Percentiles rank a stretch among this genome's conserved stretches.
Evolutionary conservation across 2,888 invertebrate species (phyloP).

Genomic region (Scelioninae gen. 1): DNA sequence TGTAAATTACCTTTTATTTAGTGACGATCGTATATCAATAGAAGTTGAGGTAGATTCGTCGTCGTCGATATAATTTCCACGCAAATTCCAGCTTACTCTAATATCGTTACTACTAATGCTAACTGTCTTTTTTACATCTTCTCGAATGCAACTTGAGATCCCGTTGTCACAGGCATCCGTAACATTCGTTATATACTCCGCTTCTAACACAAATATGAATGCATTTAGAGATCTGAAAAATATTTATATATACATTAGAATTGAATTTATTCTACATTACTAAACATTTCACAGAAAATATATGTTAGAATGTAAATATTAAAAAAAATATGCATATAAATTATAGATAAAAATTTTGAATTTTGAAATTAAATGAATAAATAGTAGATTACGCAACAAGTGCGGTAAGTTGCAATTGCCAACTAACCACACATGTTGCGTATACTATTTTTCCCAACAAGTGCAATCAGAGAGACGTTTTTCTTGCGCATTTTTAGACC

Average conservation of each 20-base stretch:
- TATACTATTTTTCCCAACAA: no score
- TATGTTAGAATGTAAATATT: no score
- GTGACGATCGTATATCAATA: slow-evolving; percentile 78
- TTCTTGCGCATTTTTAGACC: no score
- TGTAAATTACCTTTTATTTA: slow-evolving; percentile 80
- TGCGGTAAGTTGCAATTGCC: no score
- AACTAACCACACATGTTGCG: no score
- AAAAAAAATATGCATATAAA: no score
- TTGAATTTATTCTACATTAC: no score
- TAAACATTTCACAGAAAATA: no score
- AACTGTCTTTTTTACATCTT: slow-evolving; percentile 63
- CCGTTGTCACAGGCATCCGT: slow-evolving; percentile 75
- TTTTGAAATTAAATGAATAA: no score
- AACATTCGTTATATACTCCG: slow-evolving; percentile 77
- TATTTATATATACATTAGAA: not conserved
- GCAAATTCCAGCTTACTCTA: slow-evolving; percentile 69
- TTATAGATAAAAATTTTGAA: no score
- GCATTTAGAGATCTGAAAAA: slow-evolving; percentile 78
- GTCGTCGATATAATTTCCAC: slow-evolving; percentile 78
- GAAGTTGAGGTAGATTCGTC: slow-evolving; percentile 69
- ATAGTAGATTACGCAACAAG: no score
- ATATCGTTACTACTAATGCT: slow-evolving; percentile 45
- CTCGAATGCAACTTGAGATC: slow-evolving; percentile 46
- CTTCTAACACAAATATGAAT: slow-evolving; percentile 80
- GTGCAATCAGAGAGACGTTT: no score